phyloP scores from a whole-genome alignment of 2,888 invertebrate species.

The Leptinotarsa juncta region DNA sequence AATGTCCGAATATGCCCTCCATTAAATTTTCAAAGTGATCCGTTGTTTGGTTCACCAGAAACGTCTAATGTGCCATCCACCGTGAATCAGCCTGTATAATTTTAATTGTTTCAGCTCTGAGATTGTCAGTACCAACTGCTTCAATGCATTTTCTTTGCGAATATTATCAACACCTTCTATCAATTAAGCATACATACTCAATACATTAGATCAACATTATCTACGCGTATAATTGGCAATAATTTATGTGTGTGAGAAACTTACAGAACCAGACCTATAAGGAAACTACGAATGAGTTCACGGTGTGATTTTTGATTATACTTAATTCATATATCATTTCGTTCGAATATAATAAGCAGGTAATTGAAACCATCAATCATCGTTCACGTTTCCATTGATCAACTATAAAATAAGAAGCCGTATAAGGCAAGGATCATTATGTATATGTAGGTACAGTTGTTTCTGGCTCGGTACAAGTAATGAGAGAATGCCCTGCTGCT shows the following conservation, averaged over 20 bases:
- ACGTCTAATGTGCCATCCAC: too few relatives aligned
- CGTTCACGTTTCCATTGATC: conserved; percentile 2
- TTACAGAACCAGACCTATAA: not conserved
- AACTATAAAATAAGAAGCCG: conserved; percentile 14
- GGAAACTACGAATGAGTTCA: not conserved
- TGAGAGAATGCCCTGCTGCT: not conserved
- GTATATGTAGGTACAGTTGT: conserved; percentile 18
- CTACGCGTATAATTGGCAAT: too few relatives aligned
- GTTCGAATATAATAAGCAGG: not conserved
- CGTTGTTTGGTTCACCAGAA: too few relatives aligned
- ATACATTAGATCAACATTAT: too few relatives aligned
- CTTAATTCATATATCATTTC: not conserved
- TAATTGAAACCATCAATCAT: conserved; percentile 14
- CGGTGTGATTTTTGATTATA: not conserved
- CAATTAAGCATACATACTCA: too few relatives aligned
- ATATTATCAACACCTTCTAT: too few relatives aligned
- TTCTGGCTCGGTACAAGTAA: not conserved
- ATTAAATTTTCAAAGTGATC: too few relatives aligned
- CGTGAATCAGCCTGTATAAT: too few relatives aligned
- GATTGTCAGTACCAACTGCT: too few relatives aligned
- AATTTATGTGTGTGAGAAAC: not conserved
- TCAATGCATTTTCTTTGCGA: too few relatives aligned
- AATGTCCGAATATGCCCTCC: too few relatives aligned
- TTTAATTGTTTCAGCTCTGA: too few relatives aligned
- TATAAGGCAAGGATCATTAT: conserved; percentile 24